Evolutionary conservation across 2,888 invertebrate genomes (phyloP), one percentile per base, ranked within the genome.

Genomic region (Melitaea athalia): DNA sequence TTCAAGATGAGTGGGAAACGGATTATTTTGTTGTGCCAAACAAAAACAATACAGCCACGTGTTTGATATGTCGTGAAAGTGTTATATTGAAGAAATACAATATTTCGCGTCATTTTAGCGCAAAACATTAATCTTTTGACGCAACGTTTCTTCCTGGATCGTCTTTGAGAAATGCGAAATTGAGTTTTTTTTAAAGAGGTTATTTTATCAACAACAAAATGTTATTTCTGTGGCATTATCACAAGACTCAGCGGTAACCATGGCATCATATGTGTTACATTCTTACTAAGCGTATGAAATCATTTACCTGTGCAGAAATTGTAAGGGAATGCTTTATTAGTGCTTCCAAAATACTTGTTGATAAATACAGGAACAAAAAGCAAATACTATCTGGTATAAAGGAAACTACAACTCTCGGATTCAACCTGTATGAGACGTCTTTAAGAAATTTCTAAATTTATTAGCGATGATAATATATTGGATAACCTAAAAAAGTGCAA

Each of bases 231-330:
- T 45, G 3, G 4, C 45, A 45, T n/a, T n/a, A n/a, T n/a, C n/a
- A n/a, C 45, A 45, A 45, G 8, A 45, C 10, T 12, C 8, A 45
- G 45, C 45, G 45, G 45, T 3, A 11, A 45, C 45, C 3, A 45
- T 5, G 8, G 59, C 64, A n/a, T 59, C 64, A 15, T 65, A 65
- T 24, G 59, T 68, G 66, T 66, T 59, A 71, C 59, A 60, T 68
- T 59, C 68, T 71, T 45, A 66, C 63, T 15, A 71, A 68, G 43
- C 68, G 61, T 55, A 71, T 68, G 69, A 69, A 71, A 71, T 67
- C 71, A 47, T 71, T 71, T 69, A 71, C 71, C 43, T 67, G 67
- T 43, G 67, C 69, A 33, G 69, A 69, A 52, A 68, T 69, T 15
- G 49, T 70, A 47, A 68, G 69, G 49, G 70, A 70, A 59, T 71